Base-by-base conservation (phyloP, 1,140 invertebrate genomes). In the Agrilus planipennis region DNA sequence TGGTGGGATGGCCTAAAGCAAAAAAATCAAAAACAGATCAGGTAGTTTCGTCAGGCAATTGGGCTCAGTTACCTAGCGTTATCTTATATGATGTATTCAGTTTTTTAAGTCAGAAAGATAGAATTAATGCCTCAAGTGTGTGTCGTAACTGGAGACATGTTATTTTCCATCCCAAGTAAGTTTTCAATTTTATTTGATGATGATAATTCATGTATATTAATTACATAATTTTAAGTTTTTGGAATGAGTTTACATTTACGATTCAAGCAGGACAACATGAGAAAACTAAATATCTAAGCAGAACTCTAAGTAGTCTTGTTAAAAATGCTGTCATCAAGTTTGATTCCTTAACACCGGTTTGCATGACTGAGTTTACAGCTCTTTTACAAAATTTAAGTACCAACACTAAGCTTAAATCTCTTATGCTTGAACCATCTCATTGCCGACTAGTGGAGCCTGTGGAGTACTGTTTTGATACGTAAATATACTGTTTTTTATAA, bases 111-210 rank as follows among this genome's bases (percentile, higher is more conserved):
- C 31, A 46, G 29, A 37, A 48, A 34, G 60, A 62, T 50, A 46
- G 51, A 34, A 47, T 50, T 42, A 60, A 54, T 52, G 60, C 58
- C 9, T 61, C 58, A 7, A 49, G 46, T 44, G 49, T 52, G 32
- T 62, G 60, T 41, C 51, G 47, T 28, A 51, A 52, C 40, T 62
- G 60, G 60, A 50, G 60, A 54, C 51, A 52, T 30, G 51, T 41
- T 34, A 22, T 54, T 7, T 62, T 57, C 45, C 57, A 60, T 50
- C 54, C 57, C 41, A 60, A 51, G 60, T 58, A 52, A 45, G 7
- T 27, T 25, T 10, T 32, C 38, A 18, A 18, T 3, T 1, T 29
- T 31, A 14, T 23, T 1, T 19, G 27, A 22, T 35, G n/a, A n/a
- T n/a, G n/a, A n/a, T n/a, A n/a, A n/a, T 41, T 16, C 34, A 27